phyloP scores from a whole-genome alignment of 2,888 invertebrate genomes.

The Drosophila koepferae region DNA sequence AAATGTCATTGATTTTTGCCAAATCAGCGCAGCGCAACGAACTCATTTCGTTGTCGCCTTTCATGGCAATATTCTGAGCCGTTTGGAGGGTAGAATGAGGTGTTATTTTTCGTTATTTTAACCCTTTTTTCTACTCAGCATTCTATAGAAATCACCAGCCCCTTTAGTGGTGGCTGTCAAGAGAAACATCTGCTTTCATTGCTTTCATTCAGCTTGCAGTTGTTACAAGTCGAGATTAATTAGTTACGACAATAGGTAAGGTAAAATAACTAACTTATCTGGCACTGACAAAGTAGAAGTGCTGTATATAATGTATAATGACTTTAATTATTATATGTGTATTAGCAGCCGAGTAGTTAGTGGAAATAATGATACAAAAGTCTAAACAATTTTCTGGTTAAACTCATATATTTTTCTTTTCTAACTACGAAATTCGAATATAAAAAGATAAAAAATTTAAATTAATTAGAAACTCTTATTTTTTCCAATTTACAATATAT shows the following conservation, averaged over 20 bases:
- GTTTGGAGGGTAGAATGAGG: slow-evolving; percentile 54
- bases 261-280: too few species aligned
- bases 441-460: too few species aligned
- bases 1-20: slow-evolving; percentile 47
- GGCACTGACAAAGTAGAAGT: too few species aligned
- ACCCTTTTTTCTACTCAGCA: slow-evolving; percentile 44
- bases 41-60: slow-evolving; percentile 38
- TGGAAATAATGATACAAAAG: too few species aligned
- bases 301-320: too few species aligned
- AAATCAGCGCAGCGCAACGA: slow-evolving; percentile 54
- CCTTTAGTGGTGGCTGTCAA: slow-evolving; percentile 34
- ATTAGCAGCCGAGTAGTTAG: too few species aligned
- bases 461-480: too few species aligned
- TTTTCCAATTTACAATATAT: too few species aligned
- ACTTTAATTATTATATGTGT: too few species aligned
- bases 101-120: slow-evolving; percentile 39
- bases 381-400: too few species aligned
- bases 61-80: slow-evolving; percentile 35
- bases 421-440: too few species aligned
- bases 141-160: slow-evolving; percentile 27
- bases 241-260: neutral
- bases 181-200: slow-evolving; percentile 50
- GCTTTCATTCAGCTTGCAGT: slow-evolving; percentile 5
- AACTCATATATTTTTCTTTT: too few species aligned
- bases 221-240: slow-evolving; percentile 1